Evolutionary conservation across 1,140 invertebrate genomes (phyloP), one percentile per base, ranked within the genome.

Genomic region (Bombus sibiricus): DNA sequence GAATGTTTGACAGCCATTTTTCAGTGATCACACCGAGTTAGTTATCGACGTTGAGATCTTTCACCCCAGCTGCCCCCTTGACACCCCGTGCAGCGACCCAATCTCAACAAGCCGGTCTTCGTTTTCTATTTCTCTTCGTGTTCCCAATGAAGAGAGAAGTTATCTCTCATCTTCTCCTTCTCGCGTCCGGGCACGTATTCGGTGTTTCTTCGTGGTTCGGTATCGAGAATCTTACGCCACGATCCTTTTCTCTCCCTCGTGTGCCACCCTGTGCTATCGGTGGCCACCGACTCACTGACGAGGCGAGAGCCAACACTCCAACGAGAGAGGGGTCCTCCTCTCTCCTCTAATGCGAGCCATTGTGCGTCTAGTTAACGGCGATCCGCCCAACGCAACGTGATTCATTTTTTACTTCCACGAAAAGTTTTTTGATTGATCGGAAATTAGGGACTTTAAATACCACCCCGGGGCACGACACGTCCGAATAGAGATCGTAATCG

Each of bases 1-100:
- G 93, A 93, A 94, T 95, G 92, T 95, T 95, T 95, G 94, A 95
- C 94, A 95, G 94, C 93, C 93, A 95, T 95, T 94, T 95, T 94
- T 95, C 94, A 94, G 93, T 95, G 94, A 95, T 95, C 94, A 93
- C 92, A 90, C 92, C 89, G 91, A 91, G 93, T 93, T 94, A 92
- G 91, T 94, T 94, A 95, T 95, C 94, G 93, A 94, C 90, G 90
- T 89, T 83, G 83, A 83, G 91, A 95, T 95, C 94, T 94, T 78
- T 89, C 92, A 84, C 87, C 89, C 92, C 77, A 76, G 83, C 86
- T 71, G 39, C 28, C 86, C 72, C 74, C 81, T 72, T 85, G 79
- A 90, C 86, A 88, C 88, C 79, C 84, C 79, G 75, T 86, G 73
- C 81, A 62, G 89, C 91, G 90, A 84, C 86, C 89, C 90, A 90